phyloP scores from a whole-genome alignment of 2,888 invertebrate species.

The Drosophila imparisetae region DNA sequence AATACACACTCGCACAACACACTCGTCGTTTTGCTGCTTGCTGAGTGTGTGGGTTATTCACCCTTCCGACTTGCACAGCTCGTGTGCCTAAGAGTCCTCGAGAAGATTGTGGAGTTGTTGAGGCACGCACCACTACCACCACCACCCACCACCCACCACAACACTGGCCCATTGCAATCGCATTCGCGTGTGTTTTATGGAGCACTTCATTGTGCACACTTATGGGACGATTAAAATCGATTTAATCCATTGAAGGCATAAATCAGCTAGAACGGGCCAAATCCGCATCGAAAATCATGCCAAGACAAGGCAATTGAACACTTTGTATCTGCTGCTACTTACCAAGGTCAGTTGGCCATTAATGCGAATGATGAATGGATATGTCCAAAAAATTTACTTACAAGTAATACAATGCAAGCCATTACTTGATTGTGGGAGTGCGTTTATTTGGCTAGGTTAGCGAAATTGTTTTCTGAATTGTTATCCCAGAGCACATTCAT shows the following conservation, averaged over 20 bases:
- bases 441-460: constrained; percentile 7
- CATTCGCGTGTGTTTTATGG: constrained; percentile 72
- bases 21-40: constrained; percentile 1
- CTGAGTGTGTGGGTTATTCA: constrained; percentile 24
- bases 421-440: constrained; percentile 7
- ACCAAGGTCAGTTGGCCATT: constrained; percentile 61
- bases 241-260: constrained; percentile 69
- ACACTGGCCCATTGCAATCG: constrained; percentile 10
- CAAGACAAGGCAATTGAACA: constrained; percentile 27
- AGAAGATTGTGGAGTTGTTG: constrained; percentile 37
- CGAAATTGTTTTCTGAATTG: constrained; percentile 30
- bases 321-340: constrained; percentile 41
- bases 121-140: constrained; percentile 3
- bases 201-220: constrained; percentile 72
- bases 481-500: constrained; percentile 48
- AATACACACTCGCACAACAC: constrained; percentile 36
- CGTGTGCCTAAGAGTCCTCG: constrained; percentile 48
- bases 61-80: constrained; percentile 44
- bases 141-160: not conserved
- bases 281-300: constrained; percentile 18
- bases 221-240: constrained; percentile 77
- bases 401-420: constrained; percentile 1
- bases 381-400: constrained; percentile 30
- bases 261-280: constrained; percentile 57
- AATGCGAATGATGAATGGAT: constrained; percentile 45